Evolutionary conservation across 1,140 invertebrate genomes (phyloP).

Genomic region (Cotesia typhae): DNA sequence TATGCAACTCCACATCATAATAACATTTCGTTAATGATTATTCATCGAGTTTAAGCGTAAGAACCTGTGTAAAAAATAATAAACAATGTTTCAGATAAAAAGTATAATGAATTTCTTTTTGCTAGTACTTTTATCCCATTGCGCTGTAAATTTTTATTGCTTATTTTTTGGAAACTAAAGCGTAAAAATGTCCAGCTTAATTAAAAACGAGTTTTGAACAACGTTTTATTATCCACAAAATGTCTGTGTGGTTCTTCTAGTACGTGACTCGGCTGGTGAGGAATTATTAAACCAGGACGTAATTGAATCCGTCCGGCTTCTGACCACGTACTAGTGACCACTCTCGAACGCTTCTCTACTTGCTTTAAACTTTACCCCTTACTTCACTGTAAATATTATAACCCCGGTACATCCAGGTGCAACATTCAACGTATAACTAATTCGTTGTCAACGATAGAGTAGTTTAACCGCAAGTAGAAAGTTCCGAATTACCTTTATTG

Average conservation of each 20-base stretch:
- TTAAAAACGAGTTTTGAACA: slow-evolving; percentile 45
- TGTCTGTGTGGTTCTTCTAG: slow-evolving; percentile 13
- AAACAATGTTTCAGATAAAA: neutral
- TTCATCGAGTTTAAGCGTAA: no score
- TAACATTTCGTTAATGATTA: no score
- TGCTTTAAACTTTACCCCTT: slow-evolving; percentile 5
- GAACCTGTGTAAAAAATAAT: no score
- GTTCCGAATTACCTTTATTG: neutral
- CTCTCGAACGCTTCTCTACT: slow-evolving; percentile 23
- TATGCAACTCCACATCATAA: no score
- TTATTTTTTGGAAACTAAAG: slow-evolving; percentile 14
- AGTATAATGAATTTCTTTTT: neutral
- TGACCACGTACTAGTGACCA: slow-evolving; percentile 43
- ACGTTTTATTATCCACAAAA: slow-evolving; percentile 40
- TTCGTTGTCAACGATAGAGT: neutral
- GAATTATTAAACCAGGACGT: slow-evolving; percentile 53
- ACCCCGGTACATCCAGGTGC: neutral
- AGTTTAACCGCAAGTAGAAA: neutral
- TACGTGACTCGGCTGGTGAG: slow-evolving; percentile 46
- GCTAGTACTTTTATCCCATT: neutral
- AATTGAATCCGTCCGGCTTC: slow-evolving; percentile 54
- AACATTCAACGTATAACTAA: neutral
- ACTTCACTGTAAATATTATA: neutral
- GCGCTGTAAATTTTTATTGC: neutral
- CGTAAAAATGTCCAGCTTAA: slow-evolving; percentile 30